A percentile compares a stretch with the other conserved stretches of the same genome.
These are phyloP conservation scores for Cinclus mexicanus DNA, from an alignment of 2,113 vertebrate genomes.

Conservation along the genomic window DNA sequence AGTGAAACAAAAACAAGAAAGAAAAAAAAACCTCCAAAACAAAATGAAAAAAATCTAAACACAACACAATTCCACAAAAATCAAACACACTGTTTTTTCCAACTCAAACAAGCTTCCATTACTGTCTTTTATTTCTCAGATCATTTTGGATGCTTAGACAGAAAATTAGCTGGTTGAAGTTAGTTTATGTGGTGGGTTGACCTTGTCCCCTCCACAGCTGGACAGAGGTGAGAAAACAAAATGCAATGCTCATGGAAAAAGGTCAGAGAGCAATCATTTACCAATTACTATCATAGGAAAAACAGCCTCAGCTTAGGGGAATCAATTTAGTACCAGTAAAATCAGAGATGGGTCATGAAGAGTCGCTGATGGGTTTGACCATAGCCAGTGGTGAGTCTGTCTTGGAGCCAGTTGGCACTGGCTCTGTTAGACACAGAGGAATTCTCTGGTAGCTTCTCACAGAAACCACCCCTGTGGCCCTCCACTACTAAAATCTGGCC, in stretches of 20 bases:
- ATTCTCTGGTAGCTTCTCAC: background rate
- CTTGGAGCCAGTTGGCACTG: background rate
- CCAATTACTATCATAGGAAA: background rate
- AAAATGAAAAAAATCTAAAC: background rate
- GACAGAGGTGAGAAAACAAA: background rate
- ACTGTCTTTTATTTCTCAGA: background rate
- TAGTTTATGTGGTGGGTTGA: background rate
- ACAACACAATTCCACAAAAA: background rate
- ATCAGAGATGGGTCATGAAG: background rate
- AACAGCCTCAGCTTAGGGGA: background rate
- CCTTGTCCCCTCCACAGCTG: background rate
- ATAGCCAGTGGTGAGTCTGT: fast-evolving
- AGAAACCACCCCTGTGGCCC: background rate
- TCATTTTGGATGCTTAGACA: background rate
- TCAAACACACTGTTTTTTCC: background rate
- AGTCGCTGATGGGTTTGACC: background rate
- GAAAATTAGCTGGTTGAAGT: background rate
- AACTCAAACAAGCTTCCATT: background rate
- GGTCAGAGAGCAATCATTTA: background rate
- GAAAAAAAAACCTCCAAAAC: background rate
- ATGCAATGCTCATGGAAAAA: background rate
- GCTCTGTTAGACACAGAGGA: background rate
- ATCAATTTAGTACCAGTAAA: background rate
- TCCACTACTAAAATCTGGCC: background rate
- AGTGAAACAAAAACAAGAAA: background rate